These are phyloP conservation scores for Sturnira hondurensis DNA, from an alignment of 2,113 vertebrate genomes.

Conservation along the genomic window DNA sequence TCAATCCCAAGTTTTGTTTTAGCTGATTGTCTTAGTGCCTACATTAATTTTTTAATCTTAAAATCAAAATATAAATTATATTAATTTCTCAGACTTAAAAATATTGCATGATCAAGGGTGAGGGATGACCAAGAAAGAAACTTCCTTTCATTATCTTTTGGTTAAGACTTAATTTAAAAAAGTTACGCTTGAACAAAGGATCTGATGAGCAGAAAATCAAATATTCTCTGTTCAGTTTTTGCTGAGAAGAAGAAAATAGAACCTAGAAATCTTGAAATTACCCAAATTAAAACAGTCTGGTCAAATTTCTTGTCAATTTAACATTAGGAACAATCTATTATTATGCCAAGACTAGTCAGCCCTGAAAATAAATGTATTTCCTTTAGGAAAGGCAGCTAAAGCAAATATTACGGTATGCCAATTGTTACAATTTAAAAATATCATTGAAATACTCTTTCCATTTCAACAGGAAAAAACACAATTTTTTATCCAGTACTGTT, in stretches of 20 bases:
- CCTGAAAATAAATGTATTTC: conserved; percentile 38
- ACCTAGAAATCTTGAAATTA: conserved; percentile 35
- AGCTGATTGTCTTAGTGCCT: neutral
- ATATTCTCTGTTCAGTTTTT: conserved; percentile 25
- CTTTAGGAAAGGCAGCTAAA: conserved; percentile 30
- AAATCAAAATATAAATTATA: conserved; percentile 24
- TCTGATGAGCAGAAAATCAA: conserved; percentile 6
- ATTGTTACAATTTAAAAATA: neutral
- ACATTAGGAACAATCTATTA: conserved; percentile 20
- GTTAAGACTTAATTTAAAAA: neutral
- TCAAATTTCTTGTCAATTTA: conserved; percentile 36
- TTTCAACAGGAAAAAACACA: neutral
- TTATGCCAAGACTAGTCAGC: conserved; percentile 10
- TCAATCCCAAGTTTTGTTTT: neutral
- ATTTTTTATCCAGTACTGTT: neutral
- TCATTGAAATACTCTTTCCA: conserved; percentile 1
- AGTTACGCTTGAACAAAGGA: neutral
- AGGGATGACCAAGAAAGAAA: neutral
- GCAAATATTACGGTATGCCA: conserved; percentile 39
- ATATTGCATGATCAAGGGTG: neutral
- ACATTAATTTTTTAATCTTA: conserved; percentile 11
- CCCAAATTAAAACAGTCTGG: conserved; percentile 26
- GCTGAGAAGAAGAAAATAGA: neutral
- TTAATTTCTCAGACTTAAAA: neutral
- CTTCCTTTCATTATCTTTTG: neutral